These are phyloP conservation scores for Hydrocynus forskahlii DNA, from an alignment of 2,797 vertebrate species.

Conservation along the genomic window DNA sequence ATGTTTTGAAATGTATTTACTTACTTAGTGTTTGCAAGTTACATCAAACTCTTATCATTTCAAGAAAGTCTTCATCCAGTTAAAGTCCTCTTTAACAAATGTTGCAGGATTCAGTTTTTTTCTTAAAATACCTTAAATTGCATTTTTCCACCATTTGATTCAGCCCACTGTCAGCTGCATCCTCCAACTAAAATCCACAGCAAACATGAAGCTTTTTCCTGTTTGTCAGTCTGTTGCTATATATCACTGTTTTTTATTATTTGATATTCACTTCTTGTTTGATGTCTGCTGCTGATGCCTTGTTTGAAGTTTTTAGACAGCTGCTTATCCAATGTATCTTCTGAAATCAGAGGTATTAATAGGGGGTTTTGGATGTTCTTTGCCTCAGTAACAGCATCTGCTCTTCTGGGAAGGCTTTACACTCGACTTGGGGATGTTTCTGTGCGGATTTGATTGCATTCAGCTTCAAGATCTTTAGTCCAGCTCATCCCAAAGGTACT, in stretches of 20 bases:
- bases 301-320: background rate
- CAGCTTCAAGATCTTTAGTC: background rate
- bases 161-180: constrained; percentile 60
- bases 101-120: too few relatives aligned
- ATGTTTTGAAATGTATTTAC: too few relatives aligned
- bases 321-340: background rate
- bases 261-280: background rate
- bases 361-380: background rate
- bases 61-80: too few relatives aligned
- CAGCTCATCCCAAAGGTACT: background rate
- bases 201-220: background rate
- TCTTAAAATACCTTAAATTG: too few relatives aligned
- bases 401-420: background rate
- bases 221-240: background rate
- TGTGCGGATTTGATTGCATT: background rate
- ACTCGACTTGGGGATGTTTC: background rate
- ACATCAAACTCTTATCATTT: too few relatives aligned
- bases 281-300: too few relatives aligned
- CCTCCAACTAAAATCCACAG: background rate
- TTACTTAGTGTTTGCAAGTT: too few relatives aligned
- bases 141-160: background rate
- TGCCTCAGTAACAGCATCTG: background rate
- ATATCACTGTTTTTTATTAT: background rate
- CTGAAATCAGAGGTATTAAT: background rate
- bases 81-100: too few relatives aligned